Base-by-base conservation (phyloP, 2,888 invertebrate species). In the Caenorhabditis zanzibari region DNA sequence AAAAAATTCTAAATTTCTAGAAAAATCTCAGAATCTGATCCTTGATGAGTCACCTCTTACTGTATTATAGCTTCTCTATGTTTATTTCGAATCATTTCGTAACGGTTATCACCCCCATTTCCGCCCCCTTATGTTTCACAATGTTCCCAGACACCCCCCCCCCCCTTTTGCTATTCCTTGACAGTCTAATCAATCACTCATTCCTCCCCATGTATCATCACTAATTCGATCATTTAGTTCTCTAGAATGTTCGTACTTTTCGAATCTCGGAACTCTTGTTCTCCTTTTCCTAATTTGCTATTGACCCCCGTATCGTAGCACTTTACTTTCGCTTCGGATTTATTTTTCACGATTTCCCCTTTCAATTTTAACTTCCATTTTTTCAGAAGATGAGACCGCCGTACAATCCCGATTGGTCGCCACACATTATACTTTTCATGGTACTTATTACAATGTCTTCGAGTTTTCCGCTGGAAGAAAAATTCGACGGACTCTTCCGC, bases 401-500 rank as follows among this genome's bases (percentile, higher is more conserved):
- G 52, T 52, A 47, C 5, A 47, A 47, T 19, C 19, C 58, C 32
- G 68, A 76, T 68, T 71, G 77, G 77, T 77, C 77, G 61, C 77
- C 71, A 52, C 64, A 63, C 32, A 28, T 61, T 5, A 12, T 49
- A 2, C 5, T 76, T n/a, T 44, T 77, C 12, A 41, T 63, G 0
- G 7, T 71, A 0, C 24, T 52, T 9, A 1, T 59, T 2, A 24
- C 56, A 6, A 41, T 38, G 1, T 7, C 59, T 7, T 52, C 49
- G 9, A 61, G 69, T 22, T 69, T 72, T 10, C 77, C 77, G n/a
- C 63, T 77, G 12, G 82, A 79, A 49, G 81, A 86, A 38, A 75
- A 83, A n/a, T 87, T 88, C 80, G 68, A 81, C 12, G 86, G 85
- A 41, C 66, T 81, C 24, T 87, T 85, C 59, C 81, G 80, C 26